Conservation (phyloP, 2,113 vertebrate species). For the Aegithalos caudatus region DNA sequence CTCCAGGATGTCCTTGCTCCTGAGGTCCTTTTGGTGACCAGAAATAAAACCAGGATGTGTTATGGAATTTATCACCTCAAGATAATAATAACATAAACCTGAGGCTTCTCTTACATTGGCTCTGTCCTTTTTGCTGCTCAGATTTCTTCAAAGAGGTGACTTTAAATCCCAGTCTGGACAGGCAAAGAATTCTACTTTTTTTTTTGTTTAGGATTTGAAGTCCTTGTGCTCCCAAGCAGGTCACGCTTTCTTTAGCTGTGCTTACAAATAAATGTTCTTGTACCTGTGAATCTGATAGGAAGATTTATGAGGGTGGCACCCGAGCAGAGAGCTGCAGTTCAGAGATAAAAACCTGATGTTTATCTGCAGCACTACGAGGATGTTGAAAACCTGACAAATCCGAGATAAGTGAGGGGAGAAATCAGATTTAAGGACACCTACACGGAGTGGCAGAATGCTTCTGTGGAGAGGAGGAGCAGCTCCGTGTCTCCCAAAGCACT, state of each 20-base stretch:
- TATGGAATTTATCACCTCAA: not conserved
- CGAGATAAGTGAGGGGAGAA: not conserved
- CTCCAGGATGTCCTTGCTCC: not conserved
- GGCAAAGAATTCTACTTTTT: not conserved
- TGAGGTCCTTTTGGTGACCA: not conserved
- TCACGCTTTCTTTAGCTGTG: not conserved
- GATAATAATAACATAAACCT: not conserved
- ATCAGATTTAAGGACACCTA: conserved; percentile 24
- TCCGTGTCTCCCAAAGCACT: not conserved
- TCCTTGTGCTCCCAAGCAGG: not conserved
- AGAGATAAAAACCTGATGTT: not conserved
- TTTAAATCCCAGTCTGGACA: not conserved
- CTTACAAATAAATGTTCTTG: not conserved
- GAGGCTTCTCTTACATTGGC: not conserved
- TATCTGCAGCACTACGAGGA: not conserved
- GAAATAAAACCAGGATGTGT: not conserved
- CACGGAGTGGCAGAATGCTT: conserved; percentile 8
- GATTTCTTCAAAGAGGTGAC: not conserved
- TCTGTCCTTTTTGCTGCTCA: not conserved
- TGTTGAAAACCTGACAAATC: conserved; percentile 23
- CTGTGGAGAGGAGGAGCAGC: not conserved
- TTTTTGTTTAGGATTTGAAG: not conserved
- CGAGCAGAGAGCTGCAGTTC: not conserved
- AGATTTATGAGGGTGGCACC: conserved; percentile 8
- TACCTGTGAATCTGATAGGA: not conserved